Evolutionary conservation across 2,888 invertebrate genomes (phyloP), one percentile per base, ranked within the genome.

Genomic region (Molorchus minor): DNA sequence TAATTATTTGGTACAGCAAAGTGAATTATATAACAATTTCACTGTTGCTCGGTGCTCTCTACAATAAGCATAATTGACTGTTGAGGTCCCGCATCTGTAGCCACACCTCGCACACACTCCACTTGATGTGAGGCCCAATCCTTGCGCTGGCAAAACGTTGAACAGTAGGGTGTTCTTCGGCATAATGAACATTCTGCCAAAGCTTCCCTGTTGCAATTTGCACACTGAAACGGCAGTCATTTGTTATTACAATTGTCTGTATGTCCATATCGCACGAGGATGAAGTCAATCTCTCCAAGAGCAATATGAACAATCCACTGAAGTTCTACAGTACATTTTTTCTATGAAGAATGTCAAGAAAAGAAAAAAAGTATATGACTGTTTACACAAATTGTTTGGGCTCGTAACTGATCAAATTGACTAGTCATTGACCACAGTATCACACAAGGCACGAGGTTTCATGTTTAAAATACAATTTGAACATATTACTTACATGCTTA

Each of bases 111-210:
- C 35, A 92, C 88, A 76, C 93, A 93, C 79, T 93, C 93, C 61
- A 92, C 90, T 80, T 93, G 93, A 80, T 91, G 94, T 33, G 90
- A 86, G 12, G 87, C 88, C 94, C 94, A 94, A 81, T 94, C 94
- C 79, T 93, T 94, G 66, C 93, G 87, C 81, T 94, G 94, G 80
- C 94, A 94, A 81, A 92, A 94, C 2, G 91, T 92, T 4, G 94
- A 93, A 79, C 94, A 94, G 79, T 94, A 94, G 7, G 93, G 93
- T 10, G 93, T 93, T 61, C 91, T 86, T 47, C 93, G 86, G 75
- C 94, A 94, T 35, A 93, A 82, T 0, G 94, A 94, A 78, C 94
- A 94, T 78, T 94, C 93, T 0, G 93, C 92, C 46, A 91, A 86
- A 7, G 94, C 94, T 77, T 93, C 93, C 60, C 94, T 85, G 79